These are phyloP conservation scores for Choristoneura fumiferana DNA, from an alignment of 1,140 invertebrate genomes.

Conservation along the genomic window DNA sequence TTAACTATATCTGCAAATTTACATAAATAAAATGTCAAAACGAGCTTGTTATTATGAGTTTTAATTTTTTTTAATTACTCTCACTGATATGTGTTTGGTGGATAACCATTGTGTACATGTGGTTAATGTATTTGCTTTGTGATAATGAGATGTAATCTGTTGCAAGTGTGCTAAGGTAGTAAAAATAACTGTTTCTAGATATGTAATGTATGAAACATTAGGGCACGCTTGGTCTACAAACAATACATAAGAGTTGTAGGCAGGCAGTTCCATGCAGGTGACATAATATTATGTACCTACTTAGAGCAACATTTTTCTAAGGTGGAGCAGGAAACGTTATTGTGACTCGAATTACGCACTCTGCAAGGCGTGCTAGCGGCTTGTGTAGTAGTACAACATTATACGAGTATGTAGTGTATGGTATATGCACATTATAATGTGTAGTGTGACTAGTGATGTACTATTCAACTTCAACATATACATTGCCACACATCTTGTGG, in stretches of 20 bases:
- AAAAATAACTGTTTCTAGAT: no score
- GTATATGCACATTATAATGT: not conserved
- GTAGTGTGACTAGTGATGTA: not conserved
- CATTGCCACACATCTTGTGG: conserved; percentile 1
- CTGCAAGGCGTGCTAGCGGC: conserved; percentile 34
- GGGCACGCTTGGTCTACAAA: no score
- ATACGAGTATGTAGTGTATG: conserved; percentile 28
- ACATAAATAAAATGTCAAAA: conserved; percentile 79
- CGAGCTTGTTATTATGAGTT: conserved; percentile 68
- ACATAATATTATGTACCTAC: no score
- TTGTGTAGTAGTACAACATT: conserved; percentile 21
- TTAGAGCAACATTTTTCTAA: conserved; percentile 7
- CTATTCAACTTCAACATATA: conserved; percentile 1
- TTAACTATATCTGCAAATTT: conserved; percentile 80
- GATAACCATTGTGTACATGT: no score
- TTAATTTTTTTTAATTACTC: conserved; percentile 30
- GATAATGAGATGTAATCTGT: no score
- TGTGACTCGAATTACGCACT: conserved; percentile 33
- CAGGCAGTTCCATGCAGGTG: no score
- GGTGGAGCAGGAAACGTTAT: conserved; percentile 48
- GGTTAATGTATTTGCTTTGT: no score
- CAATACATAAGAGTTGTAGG: no score
- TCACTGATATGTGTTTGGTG: no score
- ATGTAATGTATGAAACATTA: no score
- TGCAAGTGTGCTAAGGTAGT: no score